Percentiles rank a stretch among this genome's conserved stretches.
These are phyloP conservation scores for Microplitis deprimator DNA, from an alignment of 2,888 invertebrate species.

Conservation along the genomic window DNA sequence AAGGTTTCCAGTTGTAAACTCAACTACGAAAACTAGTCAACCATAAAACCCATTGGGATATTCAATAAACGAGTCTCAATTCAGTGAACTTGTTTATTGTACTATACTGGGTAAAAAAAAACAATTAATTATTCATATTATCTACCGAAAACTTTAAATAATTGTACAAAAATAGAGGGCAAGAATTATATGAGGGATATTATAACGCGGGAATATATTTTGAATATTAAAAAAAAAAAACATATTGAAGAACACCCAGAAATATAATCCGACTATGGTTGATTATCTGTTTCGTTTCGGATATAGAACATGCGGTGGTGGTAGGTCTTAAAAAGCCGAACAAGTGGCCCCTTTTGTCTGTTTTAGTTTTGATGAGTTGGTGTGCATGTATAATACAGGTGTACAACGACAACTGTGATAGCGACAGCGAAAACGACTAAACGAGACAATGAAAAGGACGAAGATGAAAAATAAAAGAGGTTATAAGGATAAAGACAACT, in stretches of 20 bases:
- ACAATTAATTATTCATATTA: not conserved
- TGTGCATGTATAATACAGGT: slow-evolving; percentile 29
- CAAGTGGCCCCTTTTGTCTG: slow-evolving; percentile 23
- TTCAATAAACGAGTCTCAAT: slow-evolving; percentile 14
- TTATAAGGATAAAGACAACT: too few species aligned
- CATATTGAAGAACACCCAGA: slow-evolving; percentile 37
- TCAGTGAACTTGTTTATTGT: slow-evolving; percentile 14
- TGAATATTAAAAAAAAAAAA: slow-evolving; percentile 29
- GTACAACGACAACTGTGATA: slow-evolving; percentile 16
- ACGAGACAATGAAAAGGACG: not conserved
- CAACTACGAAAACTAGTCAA: slow-evolving; percentile 24
- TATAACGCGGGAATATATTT: slow-evolving; percentile 8
- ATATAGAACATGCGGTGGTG: slow-evolving; percentile 24
- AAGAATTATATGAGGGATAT: too few species aligned
- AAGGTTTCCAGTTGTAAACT: slow-evolving; percentile 11
- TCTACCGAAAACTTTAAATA: slow-evolving; percentile 15
- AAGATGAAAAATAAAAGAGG: not conserved
- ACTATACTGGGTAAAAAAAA: not conserved
- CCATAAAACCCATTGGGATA: slow-evolving; percentile 20
- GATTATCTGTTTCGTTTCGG: slow-evolving; percentile 24
- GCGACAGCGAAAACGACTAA: not conserved
- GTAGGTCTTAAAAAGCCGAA: slow-evolving; percentile 21
- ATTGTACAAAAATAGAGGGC: too few species aligned
- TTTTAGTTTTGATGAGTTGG: not conserved
- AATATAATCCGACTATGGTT: slow-evolving; percentile 14